Evolutionary conservation across 2,888 invertebrate genomes (phyloP).

Genomic region (Spatulosminthurus flaviceps): DNA sequence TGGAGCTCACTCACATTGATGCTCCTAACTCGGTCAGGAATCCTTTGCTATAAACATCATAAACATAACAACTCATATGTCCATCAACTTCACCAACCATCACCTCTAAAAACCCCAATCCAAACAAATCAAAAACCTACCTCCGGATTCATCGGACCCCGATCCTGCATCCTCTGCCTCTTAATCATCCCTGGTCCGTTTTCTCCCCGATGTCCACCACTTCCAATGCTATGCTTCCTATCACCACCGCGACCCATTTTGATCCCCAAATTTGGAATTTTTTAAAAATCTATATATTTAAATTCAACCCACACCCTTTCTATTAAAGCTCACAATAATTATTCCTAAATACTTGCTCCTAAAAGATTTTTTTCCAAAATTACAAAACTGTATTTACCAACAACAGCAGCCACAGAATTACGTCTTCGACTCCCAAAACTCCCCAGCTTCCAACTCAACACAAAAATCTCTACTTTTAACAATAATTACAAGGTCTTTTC

Average conservation of each 20-base stretch:
- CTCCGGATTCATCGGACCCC: slow-evolving; percentile 25
- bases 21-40: slow-evolving; percentile 15
- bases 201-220: neutral
- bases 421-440: too few species aligned
- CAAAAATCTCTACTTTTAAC: too few species aligned
- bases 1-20: slow-evolving; percentile 71
- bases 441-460: too few species aligned
- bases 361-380: too few species aligned
- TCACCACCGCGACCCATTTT: slow-evolving; percentile 24
- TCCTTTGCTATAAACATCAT: slow-evolving; percentile 27
- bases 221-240: slow-evolving; percentile 24
- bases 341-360: too few species aligned
- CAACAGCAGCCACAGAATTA: too few species aligned
- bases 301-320: too few species aligned
- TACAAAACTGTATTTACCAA: too few species aligned
- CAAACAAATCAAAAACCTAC: neutral
- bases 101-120: neutral
- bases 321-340: too few species aligned
- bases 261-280: neutral
- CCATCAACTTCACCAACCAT: neutral
- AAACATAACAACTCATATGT: neutral
- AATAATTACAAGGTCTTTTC: too few species aligned
- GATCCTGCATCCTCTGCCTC: slow-evolving; percentile 36
- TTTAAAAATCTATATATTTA: too few species aligned
- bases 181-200: neutral